Conservation (phyloP, 2,888 invertebrate genomes). For the Mythimna loreyi region DNA sequence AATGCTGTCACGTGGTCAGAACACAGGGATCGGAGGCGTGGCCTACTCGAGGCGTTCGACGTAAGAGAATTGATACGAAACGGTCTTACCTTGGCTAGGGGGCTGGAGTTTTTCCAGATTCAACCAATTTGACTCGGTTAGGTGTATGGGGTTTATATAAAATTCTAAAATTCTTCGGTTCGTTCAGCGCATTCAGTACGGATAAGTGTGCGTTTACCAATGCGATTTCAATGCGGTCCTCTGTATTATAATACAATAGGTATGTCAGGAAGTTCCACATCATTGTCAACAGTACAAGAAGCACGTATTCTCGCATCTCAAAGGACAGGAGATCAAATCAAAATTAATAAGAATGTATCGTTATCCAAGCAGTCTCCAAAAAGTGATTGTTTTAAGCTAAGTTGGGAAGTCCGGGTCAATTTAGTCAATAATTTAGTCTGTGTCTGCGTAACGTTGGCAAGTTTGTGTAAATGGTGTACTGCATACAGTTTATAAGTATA, state of each 20-base stretch:
- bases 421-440: constrained; percentile 29
- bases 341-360: constrained; percentile 26
- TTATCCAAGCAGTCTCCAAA: constrained; percentile 50
- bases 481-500: constrained; percentile 39
- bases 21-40: too few relatives aligned
- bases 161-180: too few relatives aligned
- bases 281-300: constrained; percentile 50
- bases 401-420: constrained; percentile 21
- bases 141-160: too few relatives aligned
- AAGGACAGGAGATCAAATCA: constrained; percentile 12
- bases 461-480: constrained; percentile 48
- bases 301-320: constrained; percentile 31
- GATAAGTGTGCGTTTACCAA: background rate
- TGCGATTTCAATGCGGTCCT: constrained; percentile 34
- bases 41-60: too few relatives aligned
- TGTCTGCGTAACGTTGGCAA: constrained; percentile 42
- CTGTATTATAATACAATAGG: constrained; percentile 43
- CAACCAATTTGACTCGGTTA: too few relatives aligned
- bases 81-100: too few relatives aligned
- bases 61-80: too few relatives aligned
- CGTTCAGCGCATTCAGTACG: too few relatives aligned
- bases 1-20: too few relatives aligned
- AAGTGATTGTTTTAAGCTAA: constrained; percentile 25
- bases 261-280: constrained; percentile 38
- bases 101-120: too few relatives aligned